These are phyloP conservation scores for Hetaerina americana DNA, from an alignment of 1,140 invertebrate genomes.

Conservation along the genomic window DNA sequence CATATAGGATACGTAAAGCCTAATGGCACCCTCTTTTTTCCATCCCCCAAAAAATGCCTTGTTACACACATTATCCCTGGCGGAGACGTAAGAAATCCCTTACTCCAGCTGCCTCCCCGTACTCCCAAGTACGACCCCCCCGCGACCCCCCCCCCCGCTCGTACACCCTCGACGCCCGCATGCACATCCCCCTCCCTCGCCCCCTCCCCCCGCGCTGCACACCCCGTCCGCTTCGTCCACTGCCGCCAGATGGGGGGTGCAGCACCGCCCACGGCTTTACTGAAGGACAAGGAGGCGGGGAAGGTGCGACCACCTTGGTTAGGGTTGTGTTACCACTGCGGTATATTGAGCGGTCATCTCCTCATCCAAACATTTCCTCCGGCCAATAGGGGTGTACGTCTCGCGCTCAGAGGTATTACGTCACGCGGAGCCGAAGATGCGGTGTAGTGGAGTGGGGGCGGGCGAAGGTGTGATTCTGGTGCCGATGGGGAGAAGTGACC, in stretches of 20 bases:
- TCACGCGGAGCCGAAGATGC: neutral
- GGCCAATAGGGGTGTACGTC: neutral
- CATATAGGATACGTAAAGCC: neutral
- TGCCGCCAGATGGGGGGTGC: too few species aligned
- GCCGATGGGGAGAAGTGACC: neutral
- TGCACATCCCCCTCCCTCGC: neutral
- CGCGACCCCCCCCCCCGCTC: neutral
- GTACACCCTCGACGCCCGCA: too few species aligned
- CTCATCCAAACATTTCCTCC: neutral
- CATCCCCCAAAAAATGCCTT: neutral
- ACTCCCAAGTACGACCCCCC: neutral
- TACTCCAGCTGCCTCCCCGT: neutral
- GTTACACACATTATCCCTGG: neutral
- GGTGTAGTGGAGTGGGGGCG: neutral
- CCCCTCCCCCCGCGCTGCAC: too few species aligned
- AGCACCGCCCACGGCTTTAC: too few species aligned
- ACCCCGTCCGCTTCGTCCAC: too few species aligned
- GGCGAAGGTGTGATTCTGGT: too few species aligned
- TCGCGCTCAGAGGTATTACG: neutral
- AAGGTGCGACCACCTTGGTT: too few species aligned
- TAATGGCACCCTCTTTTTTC: neutral
- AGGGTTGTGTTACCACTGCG: neutral
- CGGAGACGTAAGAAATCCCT: neutral
- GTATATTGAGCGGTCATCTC: neutral
- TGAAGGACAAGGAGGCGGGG: too few species aligned